Conservation (phyloP, 2,888 invertebrate genomes). For the Limnephilus lunatus region DNA sequence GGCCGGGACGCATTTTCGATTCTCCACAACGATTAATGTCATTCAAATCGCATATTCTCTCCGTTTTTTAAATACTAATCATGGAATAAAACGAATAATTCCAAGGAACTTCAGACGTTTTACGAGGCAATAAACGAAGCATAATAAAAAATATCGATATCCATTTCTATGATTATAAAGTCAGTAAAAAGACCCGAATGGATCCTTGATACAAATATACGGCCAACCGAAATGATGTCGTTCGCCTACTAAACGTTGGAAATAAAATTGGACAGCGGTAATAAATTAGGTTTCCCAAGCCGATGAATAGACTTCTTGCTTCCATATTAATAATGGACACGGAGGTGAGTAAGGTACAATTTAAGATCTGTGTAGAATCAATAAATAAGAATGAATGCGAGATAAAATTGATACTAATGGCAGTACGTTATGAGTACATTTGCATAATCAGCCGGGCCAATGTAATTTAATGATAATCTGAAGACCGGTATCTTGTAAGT, state of each 20-base stretch:
- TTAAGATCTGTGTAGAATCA: slow-evolving; percentile 56
- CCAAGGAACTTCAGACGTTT: slow-evolving; percentile 49
- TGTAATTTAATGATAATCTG: slow-evolving; percentile 36
- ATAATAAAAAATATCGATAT: slow-evolving; percentile 51
- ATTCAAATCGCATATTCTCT: slow-evolving; percentile 59
- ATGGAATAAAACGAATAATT: slow-evolving; percentile 50
- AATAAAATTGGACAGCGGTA: slow-evolving; percentile 57
- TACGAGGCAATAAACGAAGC: slow-evolving; percentile 49
- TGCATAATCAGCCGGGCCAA: slow-evolving; percentile 54
- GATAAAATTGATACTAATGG: slow-evolving; percentile 61
- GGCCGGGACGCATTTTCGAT: slow-evolving; percentile 30
- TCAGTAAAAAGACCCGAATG: slow-evolving; percentile 49
- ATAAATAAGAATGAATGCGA: slow-evolving; percentile 60
- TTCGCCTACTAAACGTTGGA: slow-evolving; percentile 54
- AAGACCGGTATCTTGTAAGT: slow-evolving; percentile 19
- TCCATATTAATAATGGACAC: slow-evolving; percentile 58
- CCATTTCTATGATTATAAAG: slow-evolving; percentile 53
- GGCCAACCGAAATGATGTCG: slow-evolving; percentile 54
- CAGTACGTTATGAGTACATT: slow-evolving; percentile 56
- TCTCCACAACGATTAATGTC: slow-evolving; percentile 48
- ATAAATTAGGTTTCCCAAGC: slow-evolving; percentile 54
- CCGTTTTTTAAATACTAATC: slow-evolving; percentile 59
- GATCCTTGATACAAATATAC: slow-evolving; percentile 51
- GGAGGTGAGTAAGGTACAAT: slow-evolving; percentile 60
- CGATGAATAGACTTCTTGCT: slow-evolving; percentile 46